phyloP scores from a whole-genome alignment of 2,797 vertebrate species.

The Oceanodroma leucorhoa region DNA sequence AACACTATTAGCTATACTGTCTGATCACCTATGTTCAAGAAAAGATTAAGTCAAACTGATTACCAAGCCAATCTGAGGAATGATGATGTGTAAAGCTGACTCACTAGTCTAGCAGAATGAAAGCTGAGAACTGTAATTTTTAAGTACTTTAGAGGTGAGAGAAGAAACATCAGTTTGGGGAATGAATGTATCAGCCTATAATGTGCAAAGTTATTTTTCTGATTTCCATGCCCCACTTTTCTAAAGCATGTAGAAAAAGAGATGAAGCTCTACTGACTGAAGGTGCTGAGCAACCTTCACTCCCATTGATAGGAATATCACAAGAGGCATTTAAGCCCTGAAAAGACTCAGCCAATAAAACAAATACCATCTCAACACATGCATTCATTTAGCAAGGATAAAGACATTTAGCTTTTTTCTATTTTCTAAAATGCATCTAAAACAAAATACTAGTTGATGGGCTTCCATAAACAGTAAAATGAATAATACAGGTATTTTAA shows the following conservation, averaged over 20 bases:
- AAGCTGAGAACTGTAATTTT: not conserved
- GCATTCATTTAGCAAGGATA: not conserved
- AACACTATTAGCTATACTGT: not conserved
- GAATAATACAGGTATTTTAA: not conserved
- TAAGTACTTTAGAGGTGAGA: not conserved
- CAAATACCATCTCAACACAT: not conserved
- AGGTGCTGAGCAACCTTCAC: not conserved
- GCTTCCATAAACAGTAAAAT: not conserved
- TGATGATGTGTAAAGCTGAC: not conserved
- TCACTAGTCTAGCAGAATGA: not conserved
- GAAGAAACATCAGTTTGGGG: not conserved
- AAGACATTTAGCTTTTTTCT: not conserved
- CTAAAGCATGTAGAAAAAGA: not conserved
- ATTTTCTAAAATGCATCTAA: not conserved
- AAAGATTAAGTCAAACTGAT: not conserved
- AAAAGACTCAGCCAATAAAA: not conserved
- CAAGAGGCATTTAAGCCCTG: not conserved
- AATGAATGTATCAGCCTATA: not conserved
- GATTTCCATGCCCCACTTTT: not conserved
- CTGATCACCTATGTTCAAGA: not conserved
- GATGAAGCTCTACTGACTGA: not conserved
- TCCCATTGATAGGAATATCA: not conserved
- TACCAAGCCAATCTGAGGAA: not conserved
- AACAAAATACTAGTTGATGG: not conserved
- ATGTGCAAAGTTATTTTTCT: not conserved